Evolutionary conservation across 23 tunicate species (phyloP).

Genomic region (Styela clava): DNA sequence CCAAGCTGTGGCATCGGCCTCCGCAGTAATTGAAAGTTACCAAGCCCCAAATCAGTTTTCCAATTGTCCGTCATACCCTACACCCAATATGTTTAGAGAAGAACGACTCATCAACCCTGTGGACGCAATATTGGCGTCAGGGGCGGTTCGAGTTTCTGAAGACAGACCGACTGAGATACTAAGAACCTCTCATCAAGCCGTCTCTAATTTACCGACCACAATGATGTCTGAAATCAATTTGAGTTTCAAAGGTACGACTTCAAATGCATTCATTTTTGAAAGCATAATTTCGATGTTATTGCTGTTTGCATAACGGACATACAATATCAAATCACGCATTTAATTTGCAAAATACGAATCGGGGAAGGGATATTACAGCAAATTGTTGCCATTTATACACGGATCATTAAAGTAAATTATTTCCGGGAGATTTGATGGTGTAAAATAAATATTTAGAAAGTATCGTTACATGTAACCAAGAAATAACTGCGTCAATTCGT

Average conservation of each 20-base stretch:
- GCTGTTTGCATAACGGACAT: background rate
- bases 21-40: background rate
- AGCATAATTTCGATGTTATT: background rate
- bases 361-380: background rate
- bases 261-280: background rate
- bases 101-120: background rate
- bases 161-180: background rate
- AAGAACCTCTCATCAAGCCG: background rate
- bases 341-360: background rate
- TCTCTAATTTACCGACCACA: background rate
- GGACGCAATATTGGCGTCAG: background rate
- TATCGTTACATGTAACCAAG: too few relatives aligned
- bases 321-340: background rate
- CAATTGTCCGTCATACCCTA: background rate
- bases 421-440: background rate
- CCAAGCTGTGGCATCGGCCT: background rate
- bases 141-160: background rate
- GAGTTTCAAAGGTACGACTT: background rate
- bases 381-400: background rate
- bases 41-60: background rate
- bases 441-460: too few relatives aligned
- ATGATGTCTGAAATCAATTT: background rate
- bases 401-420: background rate
- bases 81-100: background rate
- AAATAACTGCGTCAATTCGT: too few relatives aligned